Evolutionary conservation across 2,888 invertebrate genomes (phyloP).

Genomic region (Malthinus flaveolus): DNA sequence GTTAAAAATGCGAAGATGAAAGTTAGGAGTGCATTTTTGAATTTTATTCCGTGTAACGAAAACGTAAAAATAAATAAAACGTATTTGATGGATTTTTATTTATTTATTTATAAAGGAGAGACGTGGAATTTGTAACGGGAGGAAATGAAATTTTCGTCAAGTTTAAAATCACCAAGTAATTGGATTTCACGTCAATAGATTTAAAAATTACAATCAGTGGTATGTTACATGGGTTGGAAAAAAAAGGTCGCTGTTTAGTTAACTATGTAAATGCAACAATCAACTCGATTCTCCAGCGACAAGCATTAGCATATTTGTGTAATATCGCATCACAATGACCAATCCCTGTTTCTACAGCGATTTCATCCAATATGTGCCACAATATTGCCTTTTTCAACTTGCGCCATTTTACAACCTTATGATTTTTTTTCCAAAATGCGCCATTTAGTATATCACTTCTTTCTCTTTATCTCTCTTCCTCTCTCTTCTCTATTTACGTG

Average conservation of each 20-base stretch:
- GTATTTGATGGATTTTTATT: neutral
- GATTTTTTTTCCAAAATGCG: slow-evolving; percentile 26
- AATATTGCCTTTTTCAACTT: slow-evolving; percentile 31
- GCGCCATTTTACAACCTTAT: slow-evolving; percentile 19
- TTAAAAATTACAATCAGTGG: slow-evolving; percentile 39
- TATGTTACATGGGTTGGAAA: slow-evolving; percentile 30
- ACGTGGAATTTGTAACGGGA: neutral
- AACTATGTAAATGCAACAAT: slow-evolving; percentile 47
- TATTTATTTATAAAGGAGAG: neutral
- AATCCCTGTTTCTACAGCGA: slow-evolving; percentile 38
- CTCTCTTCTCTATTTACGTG: no score
- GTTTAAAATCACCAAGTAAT: slow-evolving; percentile 36
- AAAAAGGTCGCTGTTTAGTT: slow-evolving; percentile 39
- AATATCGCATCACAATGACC: slow-evolving; percentile 43
- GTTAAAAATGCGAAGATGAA: no score
- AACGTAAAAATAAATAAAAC: neutral
- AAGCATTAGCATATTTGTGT: slow-evolving; percentile 45
- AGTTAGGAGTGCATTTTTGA: no score
- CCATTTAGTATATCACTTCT: neutral
- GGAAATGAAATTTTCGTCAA: no score
- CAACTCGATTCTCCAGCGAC: slow-evolving; percentile 42
- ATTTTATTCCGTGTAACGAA: no score
- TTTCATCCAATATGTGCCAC: slow-evolving; percentile 40
- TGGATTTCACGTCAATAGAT: slow-evolving; percentile 35
- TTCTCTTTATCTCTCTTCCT: no score